Conservation (phyloP, 1,140 invertebrate genomes). For the Heliconius eleuchia region DNA sequence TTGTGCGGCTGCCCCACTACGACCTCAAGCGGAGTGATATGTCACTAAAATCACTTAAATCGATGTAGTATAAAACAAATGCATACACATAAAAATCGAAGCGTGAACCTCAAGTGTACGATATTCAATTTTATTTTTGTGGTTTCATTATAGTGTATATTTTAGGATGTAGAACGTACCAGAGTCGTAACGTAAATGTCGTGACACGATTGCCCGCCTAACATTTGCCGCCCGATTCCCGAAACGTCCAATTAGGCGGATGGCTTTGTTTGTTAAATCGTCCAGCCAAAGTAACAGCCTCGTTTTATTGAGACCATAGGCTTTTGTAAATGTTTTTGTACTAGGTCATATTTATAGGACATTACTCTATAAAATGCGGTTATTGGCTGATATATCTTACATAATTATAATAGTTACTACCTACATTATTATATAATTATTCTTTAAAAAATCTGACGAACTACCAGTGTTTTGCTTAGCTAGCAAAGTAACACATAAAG, state of each 20-base stretch:
- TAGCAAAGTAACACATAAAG: too few relatives aligned
- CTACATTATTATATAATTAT: too few relatives aligned
- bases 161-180: neutral
- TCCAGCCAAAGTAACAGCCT: conserved; percentile 23
- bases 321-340: conserved; percentile 6
- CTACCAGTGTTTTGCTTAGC: too few relatives aligned
- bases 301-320: neutral
- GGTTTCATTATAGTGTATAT: neutral
- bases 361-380: neutral
- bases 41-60: too few relatives aligned
- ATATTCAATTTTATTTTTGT: neutral
- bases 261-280: conserved; percentile 41
- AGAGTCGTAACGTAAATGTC: conserved; percentile 53
- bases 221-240: conserved; percentile 53
- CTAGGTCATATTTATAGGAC: neutral
- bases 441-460: too few relatives aligned
- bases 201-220: conserved; percentile 57
- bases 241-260: conserved; percentile 57
- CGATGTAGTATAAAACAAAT: too few relatives aligned
- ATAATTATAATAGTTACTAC: too few relatives aligned
- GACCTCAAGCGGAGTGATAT: too few relatives aligned
- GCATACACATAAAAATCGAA: neutral
- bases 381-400: too few relatives aligned
- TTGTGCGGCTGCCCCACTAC: too few relatives aligned
- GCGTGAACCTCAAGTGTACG: neutral